These are phyloP conservation scores for Raja brachyura DNA, from an alignment of 2,113 vertebrate genomes.

Conservation along the genomic window DNA sequence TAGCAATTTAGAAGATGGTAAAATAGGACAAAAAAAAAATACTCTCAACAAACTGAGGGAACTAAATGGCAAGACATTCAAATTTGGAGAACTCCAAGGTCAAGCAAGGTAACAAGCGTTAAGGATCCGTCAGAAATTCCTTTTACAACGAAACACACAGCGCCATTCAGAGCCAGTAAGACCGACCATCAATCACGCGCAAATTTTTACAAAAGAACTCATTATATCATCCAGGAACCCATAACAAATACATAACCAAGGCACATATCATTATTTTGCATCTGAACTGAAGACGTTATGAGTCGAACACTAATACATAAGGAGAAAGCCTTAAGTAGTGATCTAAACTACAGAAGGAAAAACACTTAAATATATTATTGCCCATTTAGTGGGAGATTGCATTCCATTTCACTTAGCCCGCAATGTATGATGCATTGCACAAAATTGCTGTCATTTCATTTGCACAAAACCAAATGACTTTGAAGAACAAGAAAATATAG, in stretches of 20 bases:
- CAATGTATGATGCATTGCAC: neutral
- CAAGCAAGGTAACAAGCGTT: neutral
- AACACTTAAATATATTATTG: constrained; percentile 7
- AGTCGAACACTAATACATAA: neutral
- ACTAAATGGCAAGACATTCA: neutral
- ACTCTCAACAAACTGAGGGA: neutral
- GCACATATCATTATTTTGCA: neutral
- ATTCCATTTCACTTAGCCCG: neutral
- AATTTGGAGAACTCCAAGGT: neutral
- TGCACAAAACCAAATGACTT: neutral
- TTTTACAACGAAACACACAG: neutral
- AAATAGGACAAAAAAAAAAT: neutral
- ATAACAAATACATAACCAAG: neutral
- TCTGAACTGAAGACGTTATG: neutral
- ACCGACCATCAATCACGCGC: neutral
- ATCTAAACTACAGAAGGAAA: neutral
- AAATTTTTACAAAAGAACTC: constrained; percentile 3
- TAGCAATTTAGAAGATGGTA: neutral
- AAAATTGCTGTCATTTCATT: constrained; percentile 10
- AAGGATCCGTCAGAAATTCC: neutral
- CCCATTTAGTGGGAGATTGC: neutral
- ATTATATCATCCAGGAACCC: neutral
- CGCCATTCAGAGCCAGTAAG: neutral
- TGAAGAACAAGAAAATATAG: neutral
- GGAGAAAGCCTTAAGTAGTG: constrained; percentile 15